Conservation (phyloP, 2,888 invertebrate species). For the Meiosimyza platycephala region DNA sequence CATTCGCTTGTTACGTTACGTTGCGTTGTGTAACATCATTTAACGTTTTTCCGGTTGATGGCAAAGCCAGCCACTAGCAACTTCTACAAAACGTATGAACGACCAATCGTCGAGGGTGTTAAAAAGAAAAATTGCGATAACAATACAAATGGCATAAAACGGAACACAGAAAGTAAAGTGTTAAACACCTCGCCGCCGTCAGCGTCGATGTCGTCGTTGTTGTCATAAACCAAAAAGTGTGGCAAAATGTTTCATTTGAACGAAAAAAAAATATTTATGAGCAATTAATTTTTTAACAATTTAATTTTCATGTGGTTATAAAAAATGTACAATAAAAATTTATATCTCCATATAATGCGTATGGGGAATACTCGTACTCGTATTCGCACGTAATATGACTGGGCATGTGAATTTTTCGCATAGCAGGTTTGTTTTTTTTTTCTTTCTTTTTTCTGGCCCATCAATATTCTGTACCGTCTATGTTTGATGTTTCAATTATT, state of each 20-base stretch:
- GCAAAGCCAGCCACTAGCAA: no score
- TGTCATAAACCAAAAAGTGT: constrained; percentile 45
- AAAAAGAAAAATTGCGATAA: background rate
- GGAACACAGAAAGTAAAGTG: constrained; percentile 29
- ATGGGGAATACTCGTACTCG: no score
- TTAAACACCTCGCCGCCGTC: constrained; percentile 36
- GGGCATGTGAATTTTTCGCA: no score
- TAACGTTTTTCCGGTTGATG: no score
- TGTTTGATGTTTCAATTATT: no score
- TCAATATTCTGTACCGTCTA: no score
- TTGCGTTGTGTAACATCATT: constrained; percentile 20
- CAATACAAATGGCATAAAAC: background rate
- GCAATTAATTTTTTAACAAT: constrained; percentile 59
- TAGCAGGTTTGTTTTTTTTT: no score
- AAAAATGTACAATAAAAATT: background rate
- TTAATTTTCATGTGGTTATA: constrained; percentile 24
- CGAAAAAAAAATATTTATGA: constrained; percentile 50
- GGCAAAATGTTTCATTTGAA: constrained; percentile 57
- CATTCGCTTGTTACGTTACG: constrained; percentile 49
- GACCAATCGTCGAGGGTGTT: background rate
- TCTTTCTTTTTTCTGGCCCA: no score
- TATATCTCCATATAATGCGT: no score
- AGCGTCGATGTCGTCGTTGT: constrained; percentile 28
- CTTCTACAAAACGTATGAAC: no score
- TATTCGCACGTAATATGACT: no score